phyloP scores from a whole-genome alignment of 2,888 invertebrate genomes.

The Nomada flava region DNA sequence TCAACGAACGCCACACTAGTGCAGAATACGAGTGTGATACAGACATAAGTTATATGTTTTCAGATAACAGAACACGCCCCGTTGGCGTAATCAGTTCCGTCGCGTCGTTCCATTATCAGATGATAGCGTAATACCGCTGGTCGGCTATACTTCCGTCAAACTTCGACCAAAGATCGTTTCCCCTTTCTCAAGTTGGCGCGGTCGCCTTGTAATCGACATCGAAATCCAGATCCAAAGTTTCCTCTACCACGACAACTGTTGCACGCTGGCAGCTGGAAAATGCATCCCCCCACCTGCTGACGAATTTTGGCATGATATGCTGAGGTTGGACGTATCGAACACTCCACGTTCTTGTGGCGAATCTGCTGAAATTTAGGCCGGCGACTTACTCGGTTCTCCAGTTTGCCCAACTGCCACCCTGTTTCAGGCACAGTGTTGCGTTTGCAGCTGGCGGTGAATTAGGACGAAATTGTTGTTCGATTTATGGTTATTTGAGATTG shows the following conservation, averaged over 20 bases:
- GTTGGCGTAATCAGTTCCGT: constrained; percentile 6
- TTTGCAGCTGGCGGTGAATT: too few species aligned
- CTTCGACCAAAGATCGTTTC: constrained; percentile 17
- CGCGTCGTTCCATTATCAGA: constrained; percentile 21
- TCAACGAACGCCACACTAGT: background rate
- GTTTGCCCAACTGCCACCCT: constrained; percentile 25
- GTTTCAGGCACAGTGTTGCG: background rate
- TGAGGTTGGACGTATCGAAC: constrained; percentile 25
- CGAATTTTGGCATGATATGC: constrained; percentile 61
- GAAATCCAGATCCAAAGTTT: constrained; percentile 61
- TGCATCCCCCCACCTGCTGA: constrained; percentile 24
- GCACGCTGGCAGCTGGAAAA: constrained; percentile 58
- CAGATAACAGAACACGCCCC: background rate
- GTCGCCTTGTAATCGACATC: constrained; percentile 39
- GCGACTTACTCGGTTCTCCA: background rate
- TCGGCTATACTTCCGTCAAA: constrained; percentile 24
- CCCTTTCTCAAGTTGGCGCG: background rate
- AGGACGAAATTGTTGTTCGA: too few species aligned
- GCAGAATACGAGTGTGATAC: too few species aligned
- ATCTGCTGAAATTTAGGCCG: constrained; percentile 19
- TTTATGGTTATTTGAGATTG: too few species aligned
- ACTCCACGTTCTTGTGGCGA: background rate
- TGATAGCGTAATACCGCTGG: background rate
- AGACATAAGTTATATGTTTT: background rate
- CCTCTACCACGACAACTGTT: constrained; percentile 65